Evolutionary conservation across 2,113 vertebrate genomes (phyloP).

Genomic region (Ceuthmochares aereus): DNA sequence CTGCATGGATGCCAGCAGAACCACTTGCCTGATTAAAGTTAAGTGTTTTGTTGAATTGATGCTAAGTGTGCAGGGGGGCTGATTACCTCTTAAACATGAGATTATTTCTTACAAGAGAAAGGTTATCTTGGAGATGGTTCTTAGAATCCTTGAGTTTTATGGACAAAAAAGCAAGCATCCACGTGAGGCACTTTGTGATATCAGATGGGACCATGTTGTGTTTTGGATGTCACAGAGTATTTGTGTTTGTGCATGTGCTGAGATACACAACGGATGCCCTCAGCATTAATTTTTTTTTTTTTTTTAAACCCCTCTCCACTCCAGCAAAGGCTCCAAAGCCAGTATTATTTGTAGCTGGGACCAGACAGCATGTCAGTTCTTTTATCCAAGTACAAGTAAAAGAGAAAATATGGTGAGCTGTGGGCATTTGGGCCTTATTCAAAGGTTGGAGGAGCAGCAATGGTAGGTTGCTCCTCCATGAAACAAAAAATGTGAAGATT

Average conservation of each 20-base stretch:
- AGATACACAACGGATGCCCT: not conserved
- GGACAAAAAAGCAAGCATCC: not conserved
- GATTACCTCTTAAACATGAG: not conserved
- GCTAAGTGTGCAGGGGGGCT: not conserved
- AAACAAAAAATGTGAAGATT: not conserved
- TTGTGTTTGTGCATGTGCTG: not conserved
- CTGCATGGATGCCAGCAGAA: not conserved
- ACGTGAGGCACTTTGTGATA: not conserved
- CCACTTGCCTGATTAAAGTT: not conserved
- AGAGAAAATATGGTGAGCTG: not conserved
- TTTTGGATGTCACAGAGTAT: not conserved
- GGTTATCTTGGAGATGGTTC: not conserved
- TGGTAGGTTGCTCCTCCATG: not conserved
- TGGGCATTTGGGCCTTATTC: not conserved
- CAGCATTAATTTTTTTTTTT: too few relatives aligned
- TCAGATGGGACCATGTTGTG: not conserved
- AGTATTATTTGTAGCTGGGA: not conserved
- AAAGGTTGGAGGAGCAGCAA: not conserved
- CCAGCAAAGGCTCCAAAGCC: not conserved
- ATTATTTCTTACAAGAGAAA: not conserved
- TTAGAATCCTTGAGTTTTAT: not conserved
- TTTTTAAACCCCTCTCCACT: not conserved
- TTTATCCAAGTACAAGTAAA: not conserved
- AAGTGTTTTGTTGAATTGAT: not conserved
- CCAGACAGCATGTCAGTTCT: not conserved